Percentiles rank a stretch among this genome's conserved stretches.
Evolutionary conservation across 1,140 invertebrate species (phyloP).

Genomic region (Neodiprion pinetum): DNA sequence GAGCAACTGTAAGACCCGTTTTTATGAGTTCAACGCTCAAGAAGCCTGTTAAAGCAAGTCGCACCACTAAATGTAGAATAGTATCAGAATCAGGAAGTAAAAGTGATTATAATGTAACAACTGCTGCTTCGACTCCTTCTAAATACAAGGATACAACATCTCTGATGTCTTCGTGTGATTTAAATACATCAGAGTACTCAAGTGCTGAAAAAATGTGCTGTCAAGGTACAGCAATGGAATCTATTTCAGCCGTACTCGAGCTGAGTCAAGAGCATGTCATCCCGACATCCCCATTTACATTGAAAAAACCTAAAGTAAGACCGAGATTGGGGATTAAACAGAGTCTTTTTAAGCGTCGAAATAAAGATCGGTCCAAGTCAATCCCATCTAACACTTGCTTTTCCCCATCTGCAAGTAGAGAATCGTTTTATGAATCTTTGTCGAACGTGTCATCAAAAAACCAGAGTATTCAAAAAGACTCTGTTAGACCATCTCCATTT

Average conservation of each 20-base stretch:
- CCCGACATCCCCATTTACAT: not conserved
- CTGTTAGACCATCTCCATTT: not conserved
- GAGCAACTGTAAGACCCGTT: not conserved
- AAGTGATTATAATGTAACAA: too few relatives aligned
- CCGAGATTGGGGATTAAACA: not conserved
- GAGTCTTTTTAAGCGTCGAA: not conserved
- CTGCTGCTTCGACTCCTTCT: too few relatives aligned
- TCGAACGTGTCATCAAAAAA: not conserved
- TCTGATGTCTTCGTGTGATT: not conserved
- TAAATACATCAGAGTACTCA: not conserved
- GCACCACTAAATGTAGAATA: too few relatives aligned
- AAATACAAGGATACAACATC: too few relatives aligned
- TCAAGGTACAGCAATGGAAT: not conserved
- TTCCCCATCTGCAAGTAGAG: not conserved
- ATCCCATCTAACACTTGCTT: not conserved
- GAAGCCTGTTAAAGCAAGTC: not conserved
- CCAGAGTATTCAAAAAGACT: not conserved
- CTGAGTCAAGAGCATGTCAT: not conserved
- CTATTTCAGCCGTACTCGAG: not conserved
- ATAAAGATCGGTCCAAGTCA: not conserved
- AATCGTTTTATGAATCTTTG: conserved; percentile 1
- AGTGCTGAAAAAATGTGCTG: not conserved
- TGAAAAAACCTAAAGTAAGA: conserved; percentile 8
- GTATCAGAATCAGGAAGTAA: too few relatives aligned
- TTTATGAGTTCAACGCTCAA: not conserved